Evolutionary conservation across 53 echinoderm and acorn worm genomes (phyloP).

Genomic region (Crossaster papposus): DNA sequence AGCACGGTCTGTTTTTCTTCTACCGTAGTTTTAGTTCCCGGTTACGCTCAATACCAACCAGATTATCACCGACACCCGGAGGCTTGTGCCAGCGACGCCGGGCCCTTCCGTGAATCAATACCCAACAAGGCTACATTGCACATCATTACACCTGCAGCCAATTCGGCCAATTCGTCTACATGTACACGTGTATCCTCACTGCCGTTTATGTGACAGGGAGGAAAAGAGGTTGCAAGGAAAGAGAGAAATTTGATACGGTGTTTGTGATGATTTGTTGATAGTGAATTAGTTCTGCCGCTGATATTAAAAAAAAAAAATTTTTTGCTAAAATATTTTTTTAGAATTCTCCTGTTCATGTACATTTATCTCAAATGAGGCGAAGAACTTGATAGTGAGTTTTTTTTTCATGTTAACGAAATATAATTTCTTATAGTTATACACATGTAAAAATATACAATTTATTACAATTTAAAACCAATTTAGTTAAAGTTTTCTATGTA

Average conservation of each 20-base stretch:
- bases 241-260: not conserved
- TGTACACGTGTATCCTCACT: too few relatives aligned
- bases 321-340: too few relatives aligned
- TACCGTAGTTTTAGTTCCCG: constrained; percentile 3
- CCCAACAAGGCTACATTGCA: not conserved
- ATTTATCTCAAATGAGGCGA: too few relatives aligned
- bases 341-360: too few relatives aligned
- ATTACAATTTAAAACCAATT: too few relatives aligned
- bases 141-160: constrained; percentile 6
- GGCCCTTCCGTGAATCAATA: not conserved
- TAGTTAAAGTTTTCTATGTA: too few relatives aligned
- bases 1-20: not conserved
- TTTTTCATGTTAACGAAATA: too few relatives aligned
- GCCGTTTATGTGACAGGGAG: not conserved
- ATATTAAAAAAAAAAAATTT: too few relatives aligned
- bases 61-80: not conserved
- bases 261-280: not conserved
- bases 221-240: not conserved
- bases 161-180: not conserved
- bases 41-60: constrained; percentile 1
- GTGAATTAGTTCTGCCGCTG: too few relatives aligned
- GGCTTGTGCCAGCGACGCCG: not conserved
- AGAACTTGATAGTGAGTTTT: too few relatives aligned
- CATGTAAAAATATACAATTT: too few relatives aligned
- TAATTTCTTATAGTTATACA: too few relatives aligned